Evolutionary conservation across 2,888 invertebrate species (phyloP).

Genomic region (Epirrita christyi): DNA sequence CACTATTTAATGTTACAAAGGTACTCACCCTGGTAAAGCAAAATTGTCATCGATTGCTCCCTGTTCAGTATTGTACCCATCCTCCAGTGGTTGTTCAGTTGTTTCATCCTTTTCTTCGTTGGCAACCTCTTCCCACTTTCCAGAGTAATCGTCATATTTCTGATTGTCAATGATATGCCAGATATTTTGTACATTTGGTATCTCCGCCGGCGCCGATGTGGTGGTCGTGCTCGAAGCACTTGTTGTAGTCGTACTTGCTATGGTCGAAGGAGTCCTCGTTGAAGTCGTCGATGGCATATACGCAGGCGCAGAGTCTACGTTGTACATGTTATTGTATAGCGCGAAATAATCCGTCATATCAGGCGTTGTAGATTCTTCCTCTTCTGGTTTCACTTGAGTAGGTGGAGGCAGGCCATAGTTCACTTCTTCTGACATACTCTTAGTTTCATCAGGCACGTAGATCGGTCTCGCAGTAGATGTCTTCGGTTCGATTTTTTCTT

Average conservation of each 20-base stretch:
- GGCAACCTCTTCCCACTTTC: constrained; percentile 67
- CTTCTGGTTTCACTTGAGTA: constrained; percentile 31
- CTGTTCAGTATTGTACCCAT: constrained; percentile 31
- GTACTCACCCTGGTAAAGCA: constrained; percentile 72
- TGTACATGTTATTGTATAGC: constrained; percentile 63
- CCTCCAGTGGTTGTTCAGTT: constrained; percentile 24
- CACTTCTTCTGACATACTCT: constrained; percentile 43
- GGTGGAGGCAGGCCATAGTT: constrained; percentile 50
- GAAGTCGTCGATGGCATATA: constrained; percentile 51
- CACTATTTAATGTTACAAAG: background rate
- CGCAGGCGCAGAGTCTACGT: constrained; percentile 53
- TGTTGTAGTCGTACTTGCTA: constrained; percentile 42
- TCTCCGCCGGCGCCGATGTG: constrained; percentile 49
- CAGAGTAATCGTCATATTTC: constrained; percentile 62
- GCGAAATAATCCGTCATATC: constrained; percentile 65
- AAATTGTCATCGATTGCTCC: constrained; percentile 62
- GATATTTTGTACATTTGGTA: constrained; percentile 66
- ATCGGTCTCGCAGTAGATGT: constrained; percentile 58
- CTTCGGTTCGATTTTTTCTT: constrained; percentile 57
- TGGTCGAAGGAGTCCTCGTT: constrained; percentile 1
- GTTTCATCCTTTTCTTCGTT: constrained; percentile 40
- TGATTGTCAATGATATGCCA: constrained; percentile 79
- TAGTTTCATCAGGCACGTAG: constrained; percentile 62
- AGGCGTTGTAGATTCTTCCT: constrained; percentile 40
- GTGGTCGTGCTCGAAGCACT: constrained; percentile 54